Percentiles rank a stretch among this genome's conserved stretches.
Conservation (phyloP, 2,113 vertebrate species). For the Dermatemys mawii region DNA sequence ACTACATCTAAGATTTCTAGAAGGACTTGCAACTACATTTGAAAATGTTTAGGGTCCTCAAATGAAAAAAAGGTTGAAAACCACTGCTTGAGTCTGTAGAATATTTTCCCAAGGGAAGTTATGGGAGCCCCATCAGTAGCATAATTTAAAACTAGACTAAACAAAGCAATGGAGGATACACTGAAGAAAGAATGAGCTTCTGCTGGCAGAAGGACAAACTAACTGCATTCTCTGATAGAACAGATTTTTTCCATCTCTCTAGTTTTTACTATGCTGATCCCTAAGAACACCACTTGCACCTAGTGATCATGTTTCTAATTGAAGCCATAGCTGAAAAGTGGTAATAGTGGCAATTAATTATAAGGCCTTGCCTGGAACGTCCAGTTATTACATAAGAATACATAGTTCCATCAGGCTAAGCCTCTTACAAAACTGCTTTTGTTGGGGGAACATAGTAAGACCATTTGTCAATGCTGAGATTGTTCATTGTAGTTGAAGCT, state of each 20-base stretch:
- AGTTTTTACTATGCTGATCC: not conserved
- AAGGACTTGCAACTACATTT: not conserved
- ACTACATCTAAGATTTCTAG: not conserved
- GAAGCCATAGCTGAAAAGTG: slow-evolving; percentile 10
- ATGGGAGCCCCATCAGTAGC: not conserved
- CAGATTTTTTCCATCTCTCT: not conserved
- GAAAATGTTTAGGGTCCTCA: not conserved
- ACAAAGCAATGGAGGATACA: not conserved
- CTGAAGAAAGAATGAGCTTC: not conserved
- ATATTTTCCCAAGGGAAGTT: not conserved
- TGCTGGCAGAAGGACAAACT: not conserved
- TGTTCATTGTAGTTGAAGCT: slow-evolving; percentile 59
- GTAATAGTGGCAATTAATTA: slow-evolving; percentile 30
- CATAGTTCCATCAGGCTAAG: slow-evolving; percentile 43
- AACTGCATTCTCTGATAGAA: not conserved
- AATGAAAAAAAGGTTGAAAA: not conserved
- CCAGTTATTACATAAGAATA: not conserved
- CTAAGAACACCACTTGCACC: not conserved
- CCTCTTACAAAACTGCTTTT: slow-evolving; percentile 59
- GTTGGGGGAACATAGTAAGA: slow-evolving; percentile 34
- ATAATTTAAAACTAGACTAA: not conserved
- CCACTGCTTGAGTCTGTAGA: not conserved
- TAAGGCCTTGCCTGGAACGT: not conserved
- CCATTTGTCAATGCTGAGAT: slow-evolving; percentile 62
- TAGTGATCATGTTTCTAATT: not conserved